Evolutionary conservation across 2,113 vertebrate genomes (phyloP), one percentile per base, ranked within the genome.

Genomic region (Delphinapterus leucas): DNA sequence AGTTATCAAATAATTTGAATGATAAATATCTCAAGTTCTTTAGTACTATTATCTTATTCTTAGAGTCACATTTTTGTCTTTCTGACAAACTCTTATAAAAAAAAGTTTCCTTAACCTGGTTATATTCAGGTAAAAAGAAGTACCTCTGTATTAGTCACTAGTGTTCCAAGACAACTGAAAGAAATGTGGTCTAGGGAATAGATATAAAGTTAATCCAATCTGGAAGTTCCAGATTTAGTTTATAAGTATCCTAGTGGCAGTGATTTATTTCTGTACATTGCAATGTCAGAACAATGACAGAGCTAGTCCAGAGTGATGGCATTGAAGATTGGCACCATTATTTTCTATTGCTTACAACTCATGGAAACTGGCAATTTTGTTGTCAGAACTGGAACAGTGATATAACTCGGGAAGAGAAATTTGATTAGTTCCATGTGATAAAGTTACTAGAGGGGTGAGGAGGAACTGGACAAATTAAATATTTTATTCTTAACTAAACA

Each of bases 401-500:
- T 68, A 0, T 1, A 38, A 44, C 12, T 18, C 47, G 31, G 36
- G 44, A 20, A 47, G 11, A 9, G 3, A 58, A 53, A 86, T 92
- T 74, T 88, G 38, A 88, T 97, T 31, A 77, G 0, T 55, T 92
- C 20, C 61, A 49, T 89, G 14, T 41, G n/a, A 89, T 92, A 84
- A 77, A 92, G 28, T 88, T 44, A 81, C 25, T 20, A 7, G 28
- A 81, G 0, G 21, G 23, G 44, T 79, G 8, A 89, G 20, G 15
- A 65, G 11, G 15, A 14, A 87, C 7, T 82, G 33, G 3, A 33
- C 1, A 95, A 92, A 92, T 63, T 86, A 49, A 68, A 77, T 77
- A 65, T 85, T 96, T 96, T 82, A 55, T 21, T 91, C 96, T 85
- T 79, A 85, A 96, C 77, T 85, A 88, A 88, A 17, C 53, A 95